phyloP scores from a whole-genome alignment of 1,140 invertebrate genomes.

The Sesamia nonagrioides region DNA sequence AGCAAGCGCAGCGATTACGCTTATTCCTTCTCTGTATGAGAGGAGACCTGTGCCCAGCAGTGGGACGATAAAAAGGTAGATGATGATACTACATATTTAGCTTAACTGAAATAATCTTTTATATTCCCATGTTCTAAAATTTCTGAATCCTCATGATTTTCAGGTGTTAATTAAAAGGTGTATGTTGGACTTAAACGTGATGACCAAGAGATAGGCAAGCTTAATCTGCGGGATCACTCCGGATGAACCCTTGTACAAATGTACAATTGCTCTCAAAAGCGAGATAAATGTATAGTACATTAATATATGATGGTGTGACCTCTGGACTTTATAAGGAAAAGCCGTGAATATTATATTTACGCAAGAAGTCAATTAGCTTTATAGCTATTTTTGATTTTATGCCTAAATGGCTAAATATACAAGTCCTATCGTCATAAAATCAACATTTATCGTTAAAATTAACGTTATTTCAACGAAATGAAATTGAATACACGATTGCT shows the following conservation, averaged over 20 bases:
- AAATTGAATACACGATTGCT: constrained; percentile 49
- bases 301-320: neutral
- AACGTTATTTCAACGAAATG: constrained; percentile 47
- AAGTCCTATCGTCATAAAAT: constrained; percentile 40
- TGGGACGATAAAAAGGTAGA: too few relatives aligned
- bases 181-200: neutral
- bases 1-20: too few relatives aligned
- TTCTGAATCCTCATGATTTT: neutral
- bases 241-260: constrained; percentile 7
- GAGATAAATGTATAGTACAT: constrained; percentile 2
- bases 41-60: too few relatives aligned
- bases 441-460: constrained; percentile 56
- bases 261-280: constrained; percentile 1
- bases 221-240: constrained; percentile 5
- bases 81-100: too few relatives aligned
- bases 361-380: constrained; percentile 21
- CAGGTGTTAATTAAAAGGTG: constrained; percentile 1
- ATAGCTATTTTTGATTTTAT: neutral
- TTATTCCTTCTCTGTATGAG: too few relatives aligned
- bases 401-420: neutral
- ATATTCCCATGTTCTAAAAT: neutral
- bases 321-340: constrained; percentile 13
- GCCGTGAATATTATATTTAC: constrained; percentile 12
- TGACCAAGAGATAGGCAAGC: neutral
- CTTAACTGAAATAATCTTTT: too few relatives aligned